Evolutionary conservation across 2,113 vertebrate species (phyloP).

Genomic region (Scomber colias): DNA sequence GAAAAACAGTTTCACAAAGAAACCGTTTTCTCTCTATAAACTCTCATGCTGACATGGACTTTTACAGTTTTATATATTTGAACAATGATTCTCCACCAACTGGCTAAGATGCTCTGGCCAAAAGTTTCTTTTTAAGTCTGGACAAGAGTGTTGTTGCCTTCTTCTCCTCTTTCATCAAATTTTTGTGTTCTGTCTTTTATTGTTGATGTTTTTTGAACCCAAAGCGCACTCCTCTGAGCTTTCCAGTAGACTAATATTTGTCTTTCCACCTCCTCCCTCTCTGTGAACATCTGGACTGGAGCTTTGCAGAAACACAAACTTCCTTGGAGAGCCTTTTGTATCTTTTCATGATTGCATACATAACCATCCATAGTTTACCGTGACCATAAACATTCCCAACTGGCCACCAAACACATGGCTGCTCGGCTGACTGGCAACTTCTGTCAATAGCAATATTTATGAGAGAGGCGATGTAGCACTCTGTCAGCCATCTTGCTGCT

Average conservation of each 20-base stretch:
- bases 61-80: conserved; percentile 29
- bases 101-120: conserved; percentile 19
- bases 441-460: conserved; percentile 27
- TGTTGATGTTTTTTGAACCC: conserved; percentile 74
- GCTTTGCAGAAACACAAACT: conserved; percentile 71
- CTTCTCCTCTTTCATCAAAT: conserved; percentile 33
- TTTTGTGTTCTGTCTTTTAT: conserved; percentile 46
- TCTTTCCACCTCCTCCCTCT: conserved; percentile 78
- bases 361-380: conserved; percentile 64
- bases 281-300: conserved; percentile 79
- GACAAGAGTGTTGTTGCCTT: neutral
- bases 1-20: conserved; percentile 13
- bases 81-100: conserved; percentile 10
- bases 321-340: conserved; percentile 53
- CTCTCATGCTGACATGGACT: neutral
- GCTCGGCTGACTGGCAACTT: conserved; percentile 47
- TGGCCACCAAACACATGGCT: conserved; percentile 37
- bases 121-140: conserved; percentile 3
- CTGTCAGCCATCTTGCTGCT: conserved; percentile 21
- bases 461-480: conserved; percentile 12
- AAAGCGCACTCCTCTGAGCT: conserved; percentile 61
- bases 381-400: conserved; percentile 69
- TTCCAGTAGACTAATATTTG: conserved; percentile 86
- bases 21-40: conserved; percentile 20
- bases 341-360: conserved; percentile 67